Percentiles rank a stretch among this genome's conserved stretches.
phyloP scores from a whole-genome alignment of 2,113 vertebrate genomes.

The Pycnonotus jocosus region DNA sequence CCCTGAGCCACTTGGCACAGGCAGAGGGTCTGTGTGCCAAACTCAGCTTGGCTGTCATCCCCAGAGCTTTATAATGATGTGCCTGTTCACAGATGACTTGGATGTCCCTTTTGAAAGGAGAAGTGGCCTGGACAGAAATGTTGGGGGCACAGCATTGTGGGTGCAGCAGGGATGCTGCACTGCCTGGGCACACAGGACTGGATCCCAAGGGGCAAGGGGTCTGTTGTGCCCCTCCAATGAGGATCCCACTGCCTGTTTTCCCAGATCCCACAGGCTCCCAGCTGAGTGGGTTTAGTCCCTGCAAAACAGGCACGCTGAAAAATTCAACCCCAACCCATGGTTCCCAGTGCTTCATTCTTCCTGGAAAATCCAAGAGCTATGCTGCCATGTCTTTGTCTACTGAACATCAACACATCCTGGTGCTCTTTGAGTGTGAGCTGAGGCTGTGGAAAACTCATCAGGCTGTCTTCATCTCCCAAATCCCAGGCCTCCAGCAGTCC shows the following conservation, averaged over 20 bases:
- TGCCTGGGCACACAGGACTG: fast-evolving
- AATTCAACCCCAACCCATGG: neutral
- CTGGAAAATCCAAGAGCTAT: neutral
- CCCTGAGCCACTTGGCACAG: neutral
- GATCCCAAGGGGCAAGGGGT: neutral
- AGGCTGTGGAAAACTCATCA: neutral
- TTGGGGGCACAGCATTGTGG: neutral
- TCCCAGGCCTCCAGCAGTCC: neutral
- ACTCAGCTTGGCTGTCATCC: neutral
- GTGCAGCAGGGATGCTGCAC: neutral
- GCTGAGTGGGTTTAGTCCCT: neutral
- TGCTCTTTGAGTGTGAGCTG: neutral
- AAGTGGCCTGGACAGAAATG: neutral
- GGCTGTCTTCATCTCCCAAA: neutral
- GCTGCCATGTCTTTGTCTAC: neutral
- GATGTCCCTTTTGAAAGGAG: neutral
- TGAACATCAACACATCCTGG: neutral
- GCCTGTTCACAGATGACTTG: neutral
- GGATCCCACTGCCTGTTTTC: neutral
- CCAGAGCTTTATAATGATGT: neutral
- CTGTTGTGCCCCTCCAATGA: fast-evolving
- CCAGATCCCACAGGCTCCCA: neutral
- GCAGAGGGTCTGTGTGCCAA: neutral
- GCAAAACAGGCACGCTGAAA: neutral
- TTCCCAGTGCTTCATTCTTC: neutral